Base-by-base conservation (phyloP, 2,113 vertebrate species). In the Gallinago jamesoni region DNA sequence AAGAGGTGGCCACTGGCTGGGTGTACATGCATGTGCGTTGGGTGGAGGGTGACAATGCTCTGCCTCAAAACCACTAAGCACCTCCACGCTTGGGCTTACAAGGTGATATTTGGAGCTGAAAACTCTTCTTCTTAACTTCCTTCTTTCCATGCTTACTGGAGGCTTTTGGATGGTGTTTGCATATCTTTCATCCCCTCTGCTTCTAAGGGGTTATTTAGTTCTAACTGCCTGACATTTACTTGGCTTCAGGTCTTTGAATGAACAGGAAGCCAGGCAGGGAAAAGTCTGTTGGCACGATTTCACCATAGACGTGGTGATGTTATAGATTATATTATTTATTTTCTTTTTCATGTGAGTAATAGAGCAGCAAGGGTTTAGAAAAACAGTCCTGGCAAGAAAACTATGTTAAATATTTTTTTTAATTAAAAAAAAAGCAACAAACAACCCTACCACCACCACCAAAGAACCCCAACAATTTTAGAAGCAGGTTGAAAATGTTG, bases 211-310 rank as follows among this genome's bases (percentile, higher is more conserved):
- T 84, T 88, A 53, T 93, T 94, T 47, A 90, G 73, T 64, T 45
- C 83, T 69, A 75, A 56, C 35, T 78, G 55, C 23, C 15, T 93
- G 81, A 74, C 55, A 35, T 83, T 92, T 91, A 59, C 45, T 89
- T 93, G 78, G 87, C 77, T 93, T 79, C 17, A 7, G 50, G 45
- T 94, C 48, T 92, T 66, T 78, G 57, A 87, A 87, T 12, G 80
- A 93, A 18, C 70, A 31, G 7, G n/a, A 89, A 89, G 62, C 73
- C 67, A 83, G 30, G 25, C 30, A 62, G 23, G 20, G 41, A 69
- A 94, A 96, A 62, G 45, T 62, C 66, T 84, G 48, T 47, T 77
- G 55, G 66, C 62, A 39, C 33, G 48, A 89, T 91, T 92, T 91
- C 74, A 77, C 87, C 72, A 63, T 45, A 87, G 70, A 75, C 2